Percentiles rank a stretch among this genome's conserved stretches.
phyloP scores from a whole-genome alignment of 1,140 invertebrate species.

The Akabosia matsudoensis region DNA sequence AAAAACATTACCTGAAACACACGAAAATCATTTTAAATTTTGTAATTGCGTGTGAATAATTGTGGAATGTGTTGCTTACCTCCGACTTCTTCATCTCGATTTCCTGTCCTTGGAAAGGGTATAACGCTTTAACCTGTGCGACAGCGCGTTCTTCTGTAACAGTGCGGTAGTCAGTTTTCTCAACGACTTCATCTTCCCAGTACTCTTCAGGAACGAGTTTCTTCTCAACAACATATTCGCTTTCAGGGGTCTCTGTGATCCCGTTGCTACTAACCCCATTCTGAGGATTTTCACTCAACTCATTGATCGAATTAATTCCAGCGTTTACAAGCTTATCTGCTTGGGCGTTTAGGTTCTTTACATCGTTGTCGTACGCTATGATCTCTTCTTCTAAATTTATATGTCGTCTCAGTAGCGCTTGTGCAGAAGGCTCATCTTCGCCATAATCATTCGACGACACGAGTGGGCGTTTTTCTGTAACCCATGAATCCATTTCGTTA shows the following conservation, averaged over 20 bases:
- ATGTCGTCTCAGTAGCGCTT: slow-evolving; percentile 79
- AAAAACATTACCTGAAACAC: slow-evolving; percentile 74
- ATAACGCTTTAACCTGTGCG: slow-evolving; percentile 81
- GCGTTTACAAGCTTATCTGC: slow-evolving; percentile 75
- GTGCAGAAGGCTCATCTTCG: slow-evolving; percentile 82
- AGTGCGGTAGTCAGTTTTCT: slow-evolving; percentile 75
- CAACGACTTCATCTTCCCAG: slow-evolving; percentile 84
- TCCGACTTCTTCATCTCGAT: slow-evolving; percentile 89
- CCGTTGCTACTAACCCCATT: background rate
- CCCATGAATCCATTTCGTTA: slow-evolving; percentile 96
- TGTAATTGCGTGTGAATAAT: background rate
- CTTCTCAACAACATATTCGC: slow-evolving; percentile 52
- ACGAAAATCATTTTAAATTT: background rate
- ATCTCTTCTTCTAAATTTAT: slow-evolving; percentile 85
- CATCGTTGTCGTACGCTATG: slow-evolving; percentile 83
- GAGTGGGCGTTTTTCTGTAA: slow-evolving; percentile 86
- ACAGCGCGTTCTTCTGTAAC: slow-evolving; percentile 81
- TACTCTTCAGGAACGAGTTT: slow-evolving; percentile 79
- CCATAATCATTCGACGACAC: slow-evolving; percentile 85
- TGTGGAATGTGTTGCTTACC: slow-evolving; percentile 55
- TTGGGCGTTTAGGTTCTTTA: slow-evolving; percentile 78
- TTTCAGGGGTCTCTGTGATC: background rate
- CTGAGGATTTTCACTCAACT: background rate
- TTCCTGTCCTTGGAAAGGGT: slow-evolving; percentile 89
- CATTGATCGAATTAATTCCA: slow-evolving; percentile 58